Base-by-base conservation (phyloP, 2,888 invertebrate species). In the Clitarchus hookeri region DNA sequence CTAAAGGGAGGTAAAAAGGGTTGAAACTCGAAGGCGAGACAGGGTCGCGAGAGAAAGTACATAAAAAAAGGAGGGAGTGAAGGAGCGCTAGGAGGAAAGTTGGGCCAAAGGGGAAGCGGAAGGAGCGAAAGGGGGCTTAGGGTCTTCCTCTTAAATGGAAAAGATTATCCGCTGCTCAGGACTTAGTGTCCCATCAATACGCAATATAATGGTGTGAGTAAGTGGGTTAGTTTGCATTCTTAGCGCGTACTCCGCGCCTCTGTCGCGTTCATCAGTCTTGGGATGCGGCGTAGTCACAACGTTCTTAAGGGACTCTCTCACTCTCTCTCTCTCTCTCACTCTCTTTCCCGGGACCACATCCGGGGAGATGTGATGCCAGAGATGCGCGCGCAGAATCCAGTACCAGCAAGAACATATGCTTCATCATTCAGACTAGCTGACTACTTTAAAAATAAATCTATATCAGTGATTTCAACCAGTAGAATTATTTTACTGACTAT, bases 71-170 rank as follows among this genome's bases (percentile, higher is more conserved):
- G 65, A 65, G 12, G 36, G 84, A 6, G 84, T 65, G n/a, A 25
- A 36, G 9, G 25, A 13, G 84, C 77, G 8, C 6, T 0, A 36
- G 82, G 82, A 54, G 54, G 80, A 82, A 36, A 36, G 54, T 48
- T 48, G 80, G 36, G 84, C 19, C 19, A 44, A 80, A 54, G 85
- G 85, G 44, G 79, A n/a, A 36, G 85, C 44, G 36, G n/a, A 23
- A 25, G 44, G 79, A 78, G 85, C 84, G 84, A 86, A 84, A 85
- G 87, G 86, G 84, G 78, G 83, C 86, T 87, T 86, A 86, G 84
- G 86, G 82, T 86, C 87, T 85, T 87, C 87, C 86, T 87, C 87
- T 87, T 87, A 87, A 87, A 87, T 87, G 87, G 87, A 87, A 87
- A 87, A 87, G 87, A 87, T 87, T 87, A 87, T 87, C 87, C 87